Conservation (phyloP, 2,797 vertebrate species). For the Hippoglossus hippoglossus region DNA sequence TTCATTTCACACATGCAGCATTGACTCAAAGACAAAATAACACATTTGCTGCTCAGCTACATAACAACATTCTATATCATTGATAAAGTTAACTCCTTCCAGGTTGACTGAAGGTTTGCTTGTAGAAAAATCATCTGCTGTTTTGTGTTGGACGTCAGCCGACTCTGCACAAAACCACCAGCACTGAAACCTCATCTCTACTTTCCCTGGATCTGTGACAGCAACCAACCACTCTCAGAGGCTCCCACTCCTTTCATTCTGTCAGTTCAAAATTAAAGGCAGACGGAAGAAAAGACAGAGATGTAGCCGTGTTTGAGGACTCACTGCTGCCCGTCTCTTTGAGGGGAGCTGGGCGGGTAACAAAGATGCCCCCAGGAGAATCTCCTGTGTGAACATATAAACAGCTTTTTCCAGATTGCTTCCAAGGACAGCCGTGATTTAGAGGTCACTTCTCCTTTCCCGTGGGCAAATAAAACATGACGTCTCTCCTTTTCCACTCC, state of each 20-base stretch:
- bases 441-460: constrained; percentile 51
- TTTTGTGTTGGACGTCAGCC: no score
- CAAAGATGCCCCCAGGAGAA: constrained; percentile 31
- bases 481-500: not conserved
- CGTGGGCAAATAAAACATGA: constrained; percentile 40
- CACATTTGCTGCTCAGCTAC: no score
- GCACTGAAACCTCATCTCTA: constrained; percentile 18
- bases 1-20: no score
- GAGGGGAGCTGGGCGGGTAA: constrained; percentile 6
- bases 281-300: constrained; percentile 12
- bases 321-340: constrained; percentile 17
- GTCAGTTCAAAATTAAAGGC: constrained; percentile 35
- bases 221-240: constrained; percentile 55
- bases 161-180: no score
- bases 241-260: constrained; percentile 22
- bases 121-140: no score
- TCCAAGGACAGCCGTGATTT: constrained; percentile 58
- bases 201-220: constrained; percentile 62
- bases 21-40: no score
- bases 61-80: no score
- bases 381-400: constrained; percentile 9
- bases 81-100: no score
- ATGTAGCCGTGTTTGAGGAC: constrained; percentile 23
- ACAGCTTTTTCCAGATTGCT: constrained; percentile 39
- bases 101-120: no score